Evolutionary conservation across 2,113 vertebrate species (phyloP), one percentile per base, ranked within the genome.

Genomic region (Caranx melampygus): DNA sequence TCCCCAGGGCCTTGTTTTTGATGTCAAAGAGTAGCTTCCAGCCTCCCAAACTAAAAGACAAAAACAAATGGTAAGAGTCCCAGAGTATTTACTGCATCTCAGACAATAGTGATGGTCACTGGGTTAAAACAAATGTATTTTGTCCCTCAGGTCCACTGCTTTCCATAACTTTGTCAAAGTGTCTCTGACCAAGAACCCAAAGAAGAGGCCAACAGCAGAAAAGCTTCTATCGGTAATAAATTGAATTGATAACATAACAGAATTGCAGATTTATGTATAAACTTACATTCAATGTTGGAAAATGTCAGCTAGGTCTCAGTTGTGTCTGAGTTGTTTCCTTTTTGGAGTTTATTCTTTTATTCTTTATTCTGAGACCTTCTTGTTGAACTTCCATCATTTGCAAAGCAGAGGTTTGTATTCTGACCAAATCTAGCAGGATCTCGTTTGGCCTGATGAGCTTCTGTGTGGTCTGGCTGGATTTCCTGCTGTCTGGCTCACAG

Each of bases 21-120:
- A 99, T 99, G 98, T 99, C 97, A 21, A 99, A 99, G 95, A 98
- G 96, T 87, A 97, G 95, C 92, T 99, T 99, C 89, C 98, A 99
- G 64, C 97, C 98, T 3, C 98, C 98, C 3, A 99, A 99, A 88
- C 94, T 99, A 95, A 99, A 99, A 94, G 98, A 99, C 90, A 99
- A 98, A 94, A 95, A 94, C 78, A 99, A 97, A 95, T 99, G 98
- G 98, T 99, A 82, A 92, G 96, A 94, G 12, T 7, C 8, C 1
- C 31, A 21, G 13, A 54, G 37, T 69, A 20, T 70, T 49, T 26
- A 18, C 7, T n/a, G 13, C 72, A 26, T 73, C 31, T 71, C 2
- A 10, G n/a, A n/a, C 6, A 8, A 72, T n/a, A 20, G 6, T n/a
- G 26, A n/a, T 44, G 13, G 54, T 54, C 3, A 8, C 14, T 60